Base-by-base conservation (phyloP, 1,140 invertebrate genomes). In the Bombus difficillimus region DNA sequence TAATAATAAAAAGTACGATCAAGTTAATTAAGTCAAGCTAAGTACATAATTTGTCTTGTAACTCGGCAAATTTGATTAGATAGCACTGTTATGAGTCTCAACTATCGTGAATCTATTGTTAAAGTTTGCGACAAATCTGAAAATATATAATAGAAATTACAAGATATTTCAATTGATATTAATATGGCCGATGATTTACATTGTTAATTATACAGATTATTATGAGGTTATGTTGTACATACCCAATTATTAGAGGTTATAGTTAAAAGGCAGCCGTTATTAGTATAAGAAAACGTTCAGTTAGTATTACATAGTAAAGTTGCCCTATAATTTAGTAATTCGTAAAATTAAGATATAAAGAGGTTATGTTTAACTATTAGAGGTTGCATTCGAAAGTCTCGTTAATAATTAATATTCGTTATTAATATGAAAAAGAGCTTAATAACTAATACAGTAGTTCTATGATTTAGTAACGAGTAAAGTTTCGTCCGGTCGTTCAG, bases 401-500 rank as follows among this genome's bases (percentile, higher is more conserved):
- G n/a, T 78, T 32, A 28, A 39, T 6, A 28, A 39, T 69, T 39
- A 69, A 69, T 13, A 13, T 39, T 69, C 4, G 0, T 39, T 39
- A 25, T 39, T 69, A 69, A 69, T 69, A 13, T 41, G 37, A 15
- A 25, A 18, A n/a, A 41, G 8, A 18, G 22, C 6, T 39, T 1
- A 3, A 32, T 18, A 39, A 78, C 28, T 39, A 78, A 8, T 28
- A 18, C 5, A 12, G 28, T 13, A 22, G 18, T 3, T 10, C 3
- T 28, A 15, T 4, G n/a, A 64, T 69, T 41, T 32, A n/a, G 59
- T 64, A 53, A 53, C 64, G 74, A 80, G 73, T 34, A 64, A 89
- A 69, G 53, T 87, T 89, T 43, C 32, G 74, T 71, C 59, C 41
- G 39, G 39, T 32, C 22, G 39, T 66, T 64, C 84, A 69, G 59